Evolutionary conservation across 2,113 vertebrate species (phyloP).

Genomic region (Chaenogobius annularis): DNA sequence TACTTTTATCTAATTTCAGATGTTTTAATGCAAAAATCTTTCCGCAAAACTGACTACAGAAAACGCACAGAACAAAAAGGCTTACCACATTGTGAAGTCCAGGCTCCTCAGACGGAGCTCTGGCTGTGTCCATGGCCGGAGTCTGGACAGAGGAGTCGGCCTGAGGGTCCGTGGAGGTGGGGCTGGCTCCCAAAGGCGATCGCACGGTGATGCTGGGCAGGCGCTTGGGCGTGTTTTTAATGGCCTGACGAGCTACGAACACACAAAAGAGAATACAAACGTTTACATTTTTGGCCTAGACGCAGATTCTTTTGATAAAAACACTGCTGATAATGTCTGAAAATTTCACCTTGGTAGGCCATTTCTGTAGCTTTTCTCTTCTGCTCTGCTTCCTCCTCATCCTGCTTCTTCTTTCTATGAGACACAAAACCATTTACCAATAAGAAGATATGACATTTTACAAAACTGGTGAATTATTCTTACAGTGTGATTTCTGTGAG

Average conservation of each 20-base stretch:
- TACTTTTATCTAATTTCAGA: neutral
- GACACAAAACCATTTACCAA: neutral
- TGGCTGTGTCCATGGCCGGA: constrained; percentile 55
- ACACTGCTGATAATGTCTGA: no score
- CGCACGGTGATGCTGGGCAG: constrained; percentile 88
- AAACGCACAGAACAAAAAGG: neutral
- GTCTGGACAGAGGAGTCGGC: constrained; percentile 77
- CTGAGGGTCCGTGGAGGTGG: constrained; percentile 84
- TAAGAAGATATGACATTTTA: neutral
- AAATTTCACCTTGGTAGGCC: constrained; percentile 87
- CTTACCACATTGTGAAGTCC: constrained; percentile 75
- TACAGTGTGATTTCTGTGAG: constrained; percentile 91
- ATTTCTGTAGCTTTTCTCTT: constrained; percentile 95
- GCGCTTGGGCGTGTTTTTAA: constrained; percentile 92
- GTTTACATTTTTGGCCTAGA: neutral
- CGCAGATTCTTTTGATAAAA: neutral
- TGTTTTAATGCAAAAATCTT: no score
- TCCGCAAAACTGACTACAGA: no score
- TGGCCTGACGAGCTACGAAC: constrained; percentile 88
- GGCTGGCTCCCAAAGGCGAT: constrained; percentile 87
- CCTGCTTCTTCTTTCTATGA: constrained; percentile 92
- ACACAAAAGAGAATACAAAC: neutral
- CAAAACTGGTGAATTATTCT: constrained; percentile 20
- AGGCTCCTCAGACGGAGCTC: constrained; percentile 70
- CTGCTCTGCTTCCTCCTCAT: constrained; percentile 94